Evolutionary conservation across 2,888 invertebrate genomes (phyloP).

Genomic region (Trilocha varians): DNA sequence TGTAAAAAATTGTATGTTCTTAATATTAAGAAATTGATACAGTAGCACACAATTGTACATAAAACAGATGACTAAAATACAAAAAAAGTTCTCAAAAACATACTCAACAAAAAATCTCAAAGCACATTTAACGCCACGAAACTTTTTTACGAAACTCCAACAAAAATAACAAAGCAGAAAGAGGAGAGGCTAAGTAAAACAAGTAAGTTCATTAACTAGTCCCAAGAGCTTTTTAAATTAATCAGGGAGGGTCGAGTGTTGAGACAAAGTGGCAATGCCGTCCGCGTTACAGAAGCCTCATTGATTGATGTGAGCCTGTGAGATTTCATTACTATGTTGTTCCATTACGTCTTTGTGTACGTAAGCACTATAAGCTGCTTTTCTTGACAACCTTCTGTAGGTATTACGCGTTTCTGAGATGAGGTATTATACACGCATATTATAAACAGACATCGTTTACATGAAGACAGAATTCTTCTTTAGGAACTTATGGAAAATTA

Average conservation of each 20-base stretch:
- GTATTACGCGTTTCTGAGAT: conserved; percentile 1
- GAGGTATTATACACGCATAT: too few species aligned
- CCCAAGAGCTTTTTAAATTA: conserved; percentile 13
- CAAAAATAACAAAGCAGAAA: not conserved
- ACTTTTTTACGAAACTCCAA: conserved; percentile 9
- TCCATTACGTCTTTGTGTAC: conserved; percentile 29
- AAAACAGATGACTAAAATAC: too few species aligned
- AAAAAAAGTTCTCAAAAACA: not conserved
- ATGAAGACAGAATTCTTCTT: too few species aligned
- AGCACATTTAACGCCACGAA: conserved; percentile 3
- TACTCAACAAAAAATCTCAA: not conserved
- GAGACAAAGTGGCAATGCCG: conserved; percentile 24
- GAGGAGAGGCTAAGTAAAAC: not conserved
- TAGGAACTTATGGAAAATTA: too few species aligned
- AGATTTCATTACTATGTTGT: conserved; percentile 33
- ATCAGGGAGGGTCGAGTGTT: conserved; percentile 14
- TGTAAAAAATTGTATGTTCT: too few species aligned
- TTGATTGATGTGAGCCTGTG: conserved; percentile 32
- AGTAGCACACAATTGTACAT: too few species aligned
- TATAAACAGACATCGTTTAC: too few species aligned
- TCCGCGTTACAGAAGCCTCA: conserved; percentile 22
- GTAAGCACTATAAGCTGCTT: conserved; percentile 24
- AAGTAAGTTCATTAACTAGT: conserved; percentile 1
- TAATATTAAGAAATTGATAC: too few species aligned
- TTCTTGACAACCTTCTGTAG: conserved; percentile 12